These are phyloP conservation scores for Leucozona laternaria DNA, from an alignment of 2,888 invertebrate species.

Conservation along the genomic window DNA sequence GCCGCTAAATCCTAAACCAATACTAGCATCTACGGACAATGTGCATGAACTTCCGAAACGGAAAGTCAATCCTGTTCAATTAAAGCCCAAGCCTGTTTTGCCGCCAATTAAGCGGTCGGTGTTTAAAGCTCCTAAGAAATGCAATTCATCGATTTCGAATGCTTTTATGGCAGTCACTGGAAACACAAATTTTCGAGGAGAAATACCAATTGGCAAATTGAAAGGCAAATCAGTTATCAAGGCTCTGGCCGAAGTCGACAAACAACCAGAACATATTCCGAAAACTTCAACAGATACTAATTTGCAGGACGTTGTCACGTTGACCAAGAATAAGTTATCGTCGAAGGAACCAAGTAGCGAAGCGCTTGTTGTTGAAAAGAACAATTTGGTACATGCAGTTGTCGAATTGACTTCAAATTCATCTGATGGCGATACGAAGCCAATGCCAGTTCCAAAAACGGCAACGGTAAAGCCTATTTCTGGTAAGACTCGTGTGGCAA, in stretches of 20 bases:
- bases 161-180: background rate
- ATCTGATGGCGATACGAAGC: background rate
- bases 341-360: slow-evolving; percentile 23
- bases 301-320: slow-evolving; percentile 75
- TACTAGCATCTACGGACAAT: background rate
- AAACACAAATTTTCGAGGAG: background rate
- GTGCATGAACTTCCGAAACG: background rate
- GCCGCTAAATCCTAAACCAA: background rate
- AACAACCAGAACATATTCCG: slow-evolving; percentile 60
- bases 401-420: slow-evolving; percentile 8
- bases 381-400: slow-evolving; percentile 54
- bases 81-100: slow-evolving; percentile 7
- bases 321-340: slow-evolving; percentile 74
- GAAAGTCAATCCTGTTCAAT: background rate
- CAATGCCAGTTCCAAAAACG: background rate
- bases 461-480: background rate
- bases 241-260: slow-evolving; percentile 46
- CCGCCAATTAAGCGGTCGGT: slow-evolving; percentile 55
- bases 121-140: slow-evolving; percentile 74
- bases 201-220: background rate
- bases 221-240: slow-evolving; percentile 45
- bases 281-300: slow-evolving; percentile 35
- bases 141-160: slow-evolving; percentile 25
- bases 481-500: background rate
- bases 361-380: background rate